Percentiles rank a stretch among this genome's conserved stretches.
Conservation (phyloP, 2,888 invertebrate species). For the Julus scanicus region DNA sequence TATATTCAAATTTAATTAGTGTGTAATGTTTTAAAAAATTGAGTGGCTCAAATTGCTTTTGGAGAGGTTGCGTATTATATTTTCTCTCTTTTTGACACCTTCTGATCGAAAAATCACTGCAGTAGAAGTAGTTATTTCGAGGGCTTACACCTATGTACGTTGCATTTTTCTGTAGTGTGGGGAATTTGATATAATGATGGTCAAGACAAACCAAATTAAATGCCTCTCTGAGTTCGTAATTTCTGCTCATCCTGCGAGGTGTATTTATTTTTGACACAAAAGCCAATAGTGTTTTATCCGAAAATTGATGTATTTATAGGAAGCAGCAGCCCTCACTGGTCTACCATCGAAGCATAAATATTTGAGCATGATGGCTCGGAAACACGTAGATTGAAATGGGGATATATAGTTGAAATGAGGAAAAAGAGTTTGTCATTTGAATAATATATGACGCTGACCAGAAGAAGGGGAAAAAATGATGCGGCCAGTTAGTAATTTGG, state of each 20-base stretch:
- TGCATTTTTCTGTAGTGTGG: background rate
- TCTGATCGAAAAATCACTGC: background rate
- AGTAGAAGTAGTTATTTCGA: background rate
- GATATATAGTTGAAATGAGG: constrained; percentile 30
- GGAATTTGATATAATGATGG: constrained; percentile 40
- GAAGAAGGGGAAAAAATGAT: background rate
- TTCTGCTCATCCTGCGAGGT: background rate
- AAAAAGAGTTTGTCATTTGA: constrained; percentile 44
- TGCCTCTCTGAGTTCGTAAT: constrained; percentile 17
- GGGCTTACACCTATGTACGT: background rate
- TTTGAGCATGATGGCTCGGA: constrained; percentile 22
- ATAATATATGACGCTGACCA: constrained; percentile 47
- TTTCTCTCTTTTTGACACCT: background rate
- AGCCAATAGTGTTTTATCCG: background rate
- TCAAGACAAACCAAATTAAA: constrained; percentile 23
- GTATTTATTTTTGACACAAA: constrained; percentile 26
- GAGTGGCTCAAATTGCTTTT: too few species aligned
- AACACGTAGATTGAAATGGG: constrained; percentile 27
- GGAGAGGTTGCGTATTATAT: too few species aligned
- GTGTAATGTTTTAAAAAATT: too few species aligned
- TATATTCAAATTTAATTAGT: too few species aligned
- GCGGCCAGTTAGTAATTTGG: constrained; percentile 46
- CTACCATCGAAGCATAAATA: constrained; percentile 17
- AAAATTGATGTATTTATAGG: constrained; percentile 32
- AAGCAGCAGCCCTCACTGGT: background rate